Conservation (phyloP, 2,888 invertebrate genomes). For the Scelioninae gen. 1 region DNA sequence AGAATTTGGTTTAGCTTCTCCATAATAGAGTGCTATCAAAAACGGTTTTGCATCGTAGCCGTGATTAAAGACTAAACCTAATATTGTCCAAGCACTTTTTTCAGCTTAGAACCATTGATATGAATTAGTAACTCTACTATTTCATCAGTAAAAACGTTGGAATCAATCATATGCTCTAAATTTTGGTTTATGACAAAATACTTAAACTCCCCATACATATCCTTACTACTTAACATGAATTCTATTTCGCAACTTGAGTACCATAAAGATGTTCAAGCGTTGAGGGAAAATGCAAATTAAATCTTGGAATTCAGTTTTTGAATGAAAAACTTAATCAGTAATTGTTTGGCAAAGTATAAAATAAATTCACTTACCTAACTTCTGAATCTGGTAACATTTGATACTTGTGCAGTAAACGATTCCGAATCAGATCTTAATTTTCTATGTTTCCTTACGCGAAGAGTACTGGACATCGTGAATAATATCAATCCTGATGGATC, state of each 20-base stretch:
- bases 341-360: too few species aligned
- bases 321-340: too few species aligned
- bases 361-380: too few species aligned
- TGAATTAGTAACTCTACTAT: slow-evolving; percentile 1
- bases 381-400: too few species aligned
- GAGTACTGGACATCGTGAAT: too few species aligned
- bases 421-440: too few species aligned
- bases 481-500: too few species aligned
- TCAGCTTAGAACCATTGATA: not conserved
- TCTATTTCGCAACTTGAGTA: not conserved
- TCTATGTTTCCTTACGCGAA: too few species aligned
- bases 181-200: slow-evolving; percentile 22
- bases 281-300: too few species aligned
- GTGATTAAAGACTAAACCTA: not conserved
- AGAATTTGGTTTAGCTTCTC: not conserved
- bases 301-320: too few species aligned
- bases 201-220: slow-evolving; percentile 22
- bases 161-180: not conserved
- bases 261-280: too few species aligned
- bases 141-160: not conserved
- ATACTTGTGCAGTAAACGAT: too few species aligned
- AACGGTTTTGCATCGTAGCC: not conserved
- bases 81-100: slow-evolving; percentile 1
- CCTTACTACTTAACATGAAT: slow-evolving; percentile 21
- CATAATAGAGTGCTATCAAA: not conserved